phyloP scores from a whole-genome alignment of 2,797 vertebrate genomes.

The Myoxocephalus aenaeus region DNA sequence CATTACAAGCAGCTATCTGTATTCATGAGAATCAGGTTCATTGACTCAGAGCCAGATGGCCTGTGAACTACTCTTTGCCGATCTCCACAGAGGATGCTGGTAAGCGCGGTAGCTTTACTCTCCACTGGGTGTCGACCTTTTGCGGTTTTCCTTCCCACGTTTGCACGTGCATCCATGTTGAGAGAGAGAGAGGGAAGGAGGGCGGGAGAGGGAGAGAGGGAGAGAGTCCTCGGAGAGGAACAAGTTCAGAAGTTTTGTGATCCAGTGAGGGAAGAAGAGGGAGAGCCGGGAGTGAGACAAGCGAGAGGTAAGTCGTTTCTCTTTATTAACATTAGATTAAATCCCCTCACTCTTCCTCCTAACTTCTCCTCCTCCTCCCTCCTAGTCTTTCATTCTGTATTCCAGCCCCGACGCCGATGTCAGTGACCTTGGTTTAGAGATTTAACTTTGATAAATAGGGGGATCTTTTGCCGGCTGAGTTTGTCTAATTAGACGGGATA shows the following conservation, averaged over 20 bases:
- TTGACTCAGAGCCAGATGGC: constrained; percentile 7
- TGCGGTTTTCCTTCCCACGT: not conserved
- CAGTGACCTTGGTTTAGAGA: constrained; percentile 37
- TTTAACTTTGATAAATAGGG: constrained; percentile 49
- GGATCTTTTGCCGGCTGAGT: constrained; percentile 18
- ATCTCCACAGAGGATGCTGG: not conserved
- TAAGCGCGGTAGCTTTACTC: not conserved
- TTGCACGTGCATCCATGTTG: constrained; percentile 25
- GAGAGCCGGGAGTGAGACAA: constrained; percentile 50
- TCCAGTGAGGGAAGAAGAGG: constrained; percentile 52
- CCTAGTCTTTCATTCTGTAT: constrained; percentile 11
- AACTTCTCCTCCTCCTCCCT: not conserved
- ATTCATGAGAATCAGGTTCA: constrained; percentile 35
- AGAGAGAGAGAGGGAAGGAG: constrained; percentile 25
- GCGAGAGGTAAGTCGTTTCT: constrained; percentile 70
- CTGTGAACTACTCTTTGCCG: constrained; percentile 27
- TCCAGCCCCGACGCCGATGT: constrained; percentile 11
- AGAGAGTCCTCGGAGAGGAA: constrained; percentile 34
- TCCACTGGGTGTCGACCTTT: constrained; percentile 67
- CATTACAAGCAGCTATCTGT: constrained; percentile 18
- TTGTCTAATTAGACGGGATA: constrained; percentile 52
- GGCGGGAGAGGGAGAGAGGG: constrained; percentile 43
- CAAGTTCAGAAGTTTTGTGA: constrained; percentile 72
- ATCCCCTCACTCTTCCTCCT: not conserved
- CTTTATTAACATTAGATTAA: not conserved